Base-by-base conservation (phyloP, 2,797 vertebrate species). In the Fringilla coelebs region DNA sequence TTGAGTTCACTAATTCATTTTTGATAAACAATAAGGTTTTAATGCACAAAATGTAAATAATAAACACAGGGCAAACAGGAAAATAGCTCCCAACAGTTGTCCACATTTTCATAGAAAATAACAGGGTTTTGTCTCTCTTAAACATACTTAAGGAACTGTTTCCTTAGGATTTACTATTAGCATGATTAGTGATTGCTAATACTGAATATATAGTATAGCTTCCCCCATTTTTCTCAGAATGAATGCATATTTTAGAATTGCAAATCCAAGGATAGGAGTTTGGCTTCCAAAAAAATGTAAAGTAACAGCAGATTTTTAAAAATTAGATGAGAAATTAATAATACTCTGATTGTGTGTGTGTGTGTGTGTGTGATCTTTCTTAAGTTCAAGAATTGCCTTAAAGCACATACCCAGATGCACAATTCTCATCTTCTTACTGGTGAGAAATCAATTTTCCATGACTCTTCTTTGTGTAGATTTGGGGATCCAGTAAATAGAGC, bases 1-100 rank as follows among this genome's bases (percentile, higher is more conserved):
- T 91, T 58, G 14, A 21, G 82, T 79, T 76, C n/a, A 76, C 25
- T 45, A 89, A 70, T 55, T 58, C 2, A 22, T 72, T 91, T 93
- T 81, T 72, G 83, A 84, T 55, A 89, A 77, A 87, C 14, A 87
- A 79, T 31, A 62, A 48, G 15, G 26, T 80, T 52, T 77, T 74
- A 71, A 72, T 29, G n/a, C 12, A 31, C 9, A 66, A 71, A 90
- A 73, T 63, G 31, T 65, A 92, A 90, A 77, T 49, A 89, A 34
- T n/a, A 74, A 75, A 62, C 54, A 81, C 5, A 17, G 11, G 3
- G 2, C 32, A 88, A 90, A 73, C 40, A 63, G 17, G 8, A 21
- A 85, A 72, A 68, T 25, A 77, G 17, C 17, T 60, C 13, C 19
- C 24, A 63, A 46, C 16, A 60, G 17, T 81, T 75, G 17, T n/a